Evolutionary conservation across 1,140 invertebrate species (phyloP).

Genomic region (Harpegnathos saltator): DNA sequence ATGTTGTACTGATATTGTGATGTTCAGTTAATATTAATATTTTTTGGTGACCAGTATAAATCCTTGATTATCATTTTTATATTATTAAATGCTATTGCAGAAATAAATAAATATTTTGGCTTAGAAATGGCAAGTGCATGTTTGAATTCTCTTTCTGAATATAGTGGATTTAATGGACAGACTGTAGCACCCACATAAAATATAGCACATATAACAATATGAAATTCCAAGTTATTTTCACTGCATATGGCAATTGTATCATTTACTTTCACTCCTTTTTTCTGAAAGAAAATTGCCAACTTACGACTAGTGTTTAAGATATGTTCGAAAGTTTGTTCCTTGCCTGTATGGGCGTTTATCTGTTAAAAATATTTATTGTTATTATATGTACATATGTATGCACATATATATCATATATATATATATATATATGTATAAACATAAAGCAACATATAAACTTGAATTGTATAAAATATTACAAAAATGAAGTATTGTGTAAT

Average conservation of each 20-base stretch:
- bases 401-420: neutral
- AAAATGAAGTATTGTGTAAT: no score
- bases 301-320: slow-evolving; percentile 84
- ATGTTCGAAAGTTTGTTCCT: slow-evolving; percentile 83
- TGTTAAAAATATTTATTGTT: slow-evolving; percentile 69
- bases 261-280: slow-evolving; percentile 83
- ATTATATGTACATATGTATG: neutral
- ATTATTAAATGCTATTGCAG: slow-evolving; percentile 38
- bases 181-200: slow-evolving; percentile 87
- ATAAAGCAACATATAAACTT: no score
- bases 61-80: slow-evolving; percentile 56
- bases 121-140: slow-evolving; percentile 85
- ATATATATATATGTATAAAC: slow-evolving; percentile 9
- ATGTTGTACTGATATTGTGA: slow-evolving; percentile 26
- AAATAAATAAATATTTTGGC: slow-evolving; percentile 85
- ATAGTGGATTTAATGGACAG: slow-evolving; percentile 84
- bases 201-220: slow-evolving; percentile 85
- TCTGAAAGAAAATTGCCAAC: slow-evolving; percentile 84
- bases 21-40: slow-evolving; percentile 69
- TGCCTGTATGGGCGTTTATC: slow-evolving; percentile 85
- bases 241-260: slow-evolving; percentile 88
- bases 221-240: slow-evolving; percentile 88
- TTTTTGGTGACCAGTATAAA: slow-evolving; percentile 68
- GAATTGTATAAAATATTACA: no score
- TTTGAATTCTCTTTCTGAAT: slow-evolving; percentile 82